phyloP scores from a whole-genome alignment of 1,140 invertebrate genomes.

The Aporrectodea caliginosa region DNA sequence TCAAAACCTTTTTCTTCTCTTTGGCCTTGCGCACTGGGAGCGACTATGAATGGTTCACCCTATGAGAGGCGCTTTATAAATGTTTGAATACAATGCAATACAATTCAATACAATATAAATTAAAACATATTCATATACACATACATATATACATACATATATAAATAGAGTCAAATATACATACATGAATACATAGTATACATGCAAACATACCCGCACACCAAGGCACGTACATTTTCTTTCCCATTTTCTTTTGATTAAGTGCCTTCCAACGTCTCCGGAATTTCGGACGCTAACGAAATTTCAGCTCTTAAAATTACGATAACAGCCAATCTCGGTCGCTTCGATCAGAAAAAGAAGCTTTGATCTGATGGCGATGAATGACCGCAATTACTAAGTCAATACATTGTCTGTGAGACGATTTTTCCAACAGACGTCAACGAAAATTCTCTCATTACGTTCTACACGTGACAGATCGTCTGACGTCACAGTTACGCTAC shows the following conservation, averaged over 20 bases:
- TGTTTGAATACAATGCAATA: too few species aligned
- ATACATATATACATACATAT: background rate
- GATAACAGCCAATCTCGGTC: background rate
- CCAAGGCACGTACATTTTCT: background rate
- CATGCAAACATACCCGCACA: background rate
- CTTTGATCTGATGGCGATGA: background rate
- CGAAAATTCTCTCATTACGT: too few species aligned
- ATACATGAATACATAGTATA: background rate
- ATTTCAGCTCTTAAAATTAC: background rate
- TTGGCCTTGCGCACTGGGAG: too few species aligned
- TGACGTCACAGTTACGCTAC: too few species aligned
- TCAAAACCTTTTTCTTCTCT: too few species aligned
- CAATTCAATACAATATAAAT: too few species aligned
- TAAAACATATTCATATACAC: background rate
- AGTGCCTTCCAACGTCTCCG: background rate
- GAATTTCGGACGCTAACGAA: background rate
- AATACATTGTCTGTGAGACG: background rate
- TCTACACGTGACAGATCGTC: too few species aligned
- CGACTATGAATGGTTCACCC: too few species aligned
- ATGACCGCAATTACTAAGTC: background rate
- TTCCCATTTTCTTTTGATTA: background rate
- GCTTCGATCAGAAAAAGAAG: background rate
- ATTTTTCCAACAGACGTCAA: too few species aligned
- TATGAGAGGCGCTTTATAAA: too few species aligned
- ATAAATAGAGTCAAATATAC: background rate